Evolutionary conservation across 2,888 invertebrate genomes (phyloP).

Genomic region (Cenopis cana): DNA sequence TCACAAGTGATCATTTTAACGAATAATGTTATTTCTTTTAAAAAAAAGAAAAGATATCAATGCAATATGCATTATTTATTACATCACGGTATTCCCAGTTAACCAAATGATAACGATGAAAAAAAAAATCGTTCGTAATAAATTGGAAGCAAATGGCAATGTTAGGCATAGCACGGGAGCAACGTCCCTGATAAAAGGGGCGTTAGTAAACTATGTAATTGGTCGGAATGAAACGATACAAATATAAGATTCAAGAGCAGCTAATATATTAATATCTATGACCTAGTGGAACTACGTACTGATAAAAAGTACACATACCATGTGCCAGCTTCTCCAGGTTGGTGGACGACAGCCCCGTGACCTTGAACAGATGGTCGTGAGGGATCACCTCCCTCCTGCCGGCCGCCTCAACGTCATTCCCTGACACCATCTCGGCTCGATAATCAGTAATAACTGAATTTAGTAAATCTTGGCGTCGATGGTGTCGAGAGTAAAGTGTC

Average conservation of each 20-base stretch:
- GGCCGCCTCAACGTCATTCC: constrained; percentile 61
- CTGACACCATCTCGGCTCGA: constrained; percentile 57
- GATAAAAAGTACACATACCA: constrained; percentile 57
- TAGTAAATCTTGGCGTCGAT: constrained; percentile 13
- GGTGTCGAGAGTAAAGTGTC: constrained; percentile 5
- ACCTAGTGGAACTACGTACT: not conserved
- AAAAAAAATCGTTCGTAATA: no score
- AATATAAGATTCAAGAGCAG: not conserved
- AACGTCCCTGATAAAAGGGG: no score
- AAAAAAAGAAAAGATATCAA: no score
- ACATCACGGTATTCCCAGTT: no score
- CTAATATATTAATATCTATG: not conserved
- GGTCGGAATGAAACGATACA: not conserved
- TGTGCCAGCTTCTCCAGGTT: constrained; percentile 76
- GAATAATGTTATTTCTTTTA: no score
- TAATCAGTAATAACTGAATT: constrained; percentile 39
- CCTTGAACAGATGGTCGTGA: constrained; percentile 74
- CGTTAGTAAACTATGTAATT: no score
- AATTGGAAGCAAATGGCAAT: no score
- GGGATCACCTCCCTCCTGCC: constrained; percentile 67
- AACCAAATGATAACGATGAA: no score
- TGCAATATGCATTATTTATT: no score
- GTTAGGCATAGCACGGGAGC: no score
- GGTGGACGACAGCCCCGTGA: constrained; percentile 72
- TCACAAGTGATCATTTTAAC: not conserved